Evolutionary conservation across 2,888 invertebrate species (phyloP), one percentile per base, ranked within the genome.

Genomic region (Hydropsyche betteni): DNA sequence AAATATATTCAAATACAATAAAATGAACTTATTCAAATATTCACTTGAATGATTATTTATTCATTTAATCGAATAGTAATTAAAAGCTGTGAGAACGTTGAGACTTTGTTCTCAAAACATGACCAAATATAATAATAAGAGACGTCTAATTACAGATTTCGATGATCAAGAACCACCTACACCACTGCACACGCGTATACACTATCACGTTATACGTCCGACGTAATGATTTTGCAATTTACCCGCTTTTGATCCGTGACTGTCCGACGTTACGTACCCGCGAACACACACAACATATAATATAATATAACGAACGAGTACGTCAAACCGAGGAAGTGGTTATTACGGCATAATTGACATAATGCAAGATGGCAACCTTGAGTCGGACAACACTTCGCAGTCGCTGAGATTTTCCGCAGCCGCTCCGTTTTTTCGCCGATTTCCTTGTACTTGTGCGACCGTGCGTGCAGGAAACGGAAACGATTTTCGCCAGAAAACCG

Each of bases 321-420:
- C 34, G 64, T 64, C 64, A 36, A 64, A 64, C 64, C 64, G 64
- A 64, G 64, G 64, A 64, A 64, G 64, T 64, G 34, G 64, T 64
- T 64, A 64, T 64, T 64, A 64, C 64, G 36, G 33, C 64, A 64
- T 64, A 64, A 64, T 64, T 64, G 64, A 64, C 64, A 64, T 64
- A 64, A 64, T 36, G 64, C 64, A 44, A 44, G 64, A 64, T 64
- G 36, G 44, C 34, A 64, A 64, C 64, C 64, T 64, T 64, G 64
- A 64, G 34, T 64, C 64, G 64, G 34, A 33, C 34, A 34, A 16
- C 61, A 14, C 8, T 61, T 61, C 16, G 33, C 16, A 33, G 24
- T 33, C 8, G 10, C n/a, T 3, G 16, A 61, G 61, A 61, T 64
- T 34, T 44, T 64, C 33, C 64, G n/a, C 36, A 12, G 12, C 6